Base-by-base conservation (phyloP, 2,113 vertebrate genomes). In the Neotragus moschatus region DNA sequence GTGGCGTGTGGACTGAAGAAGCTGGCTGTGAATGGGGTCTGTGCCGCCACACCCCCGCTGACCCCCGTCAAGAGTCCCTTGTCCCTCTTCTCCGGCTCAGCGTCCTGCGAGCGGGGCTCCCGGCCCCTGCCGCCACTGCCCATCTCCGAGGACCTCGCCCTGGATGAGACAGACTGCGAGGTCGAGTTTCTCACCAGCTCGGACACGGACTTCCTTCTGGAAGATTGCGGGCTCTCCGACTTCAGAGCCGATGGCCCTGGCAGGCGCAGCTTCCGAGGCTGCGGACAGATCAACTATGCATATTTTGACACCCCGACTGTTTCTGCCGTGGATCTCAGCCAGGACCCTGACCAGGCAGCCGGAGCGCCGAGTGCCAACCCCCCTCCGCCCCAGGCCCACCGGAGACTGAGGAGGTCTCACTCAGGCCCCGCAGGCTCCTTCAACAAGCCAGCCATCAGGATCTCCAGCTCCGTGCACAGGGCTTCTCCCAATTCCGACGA, bases 351-450 rank as follows among this genome's bases (percentile, higher is more conserved):
- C 77, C 97, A 92, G 7, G 96, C 82, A 1, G 98, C 96, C 9
- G 90, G 94, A 21, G 47, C 84, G 82, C 98, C 82, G 26, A 79
- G 26, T 81, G 33, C 97, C 26, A 97, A 90, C 94, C 98, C 98
- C 93, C 98, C 98, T 61, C 98, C 98, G 12, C 98, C 99, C 36
- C 99, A 99, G 55, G 73, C 98, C 98, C 99, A 99, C 96, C 99
- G 99, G 15, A 98, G 98, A 92, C 97, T 99, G n/a, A 98, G 99
- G 11, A 98, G 99, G 84, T 99, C 99, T 4, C 99, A 99, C 93
- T 99, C 99, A 0, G 99, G 99, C 19, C 99, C 99, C 0, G 99
- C 99, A 0, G 99, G 99, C 47, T 99, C 99, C 94, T 99, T 99
- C 79, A 99, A 99, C 98, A 99, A 99, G 98, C 99, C 99, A 0